phyloP scores from a whole-genome alignment of 1,140 invertebrate genomes.

The Anoplolepis gracilipes region DNA sequence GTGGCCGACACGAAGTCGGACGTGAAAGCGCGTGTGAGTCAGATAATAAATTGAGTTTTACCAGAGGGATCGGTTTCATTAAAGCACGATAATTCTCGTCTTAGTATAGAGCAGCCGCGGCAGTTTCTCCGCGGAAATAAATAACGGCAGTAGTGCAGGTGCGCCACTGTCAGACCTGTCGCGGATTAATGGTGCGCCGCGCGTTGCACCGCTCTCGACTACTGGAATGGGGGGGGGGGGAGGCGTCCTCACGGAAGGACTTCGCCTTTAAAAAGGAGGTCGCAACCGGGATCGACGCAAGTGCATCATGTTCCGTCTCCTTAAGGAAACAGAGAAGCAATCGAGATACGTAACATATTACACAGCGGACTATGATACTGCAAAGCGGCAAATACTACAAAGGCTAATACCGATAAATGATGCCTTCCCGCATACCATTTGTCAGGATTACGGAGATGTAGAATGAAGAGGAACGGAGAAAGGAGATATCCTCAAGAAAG shows the following conservation, averaged over 20 bases:
- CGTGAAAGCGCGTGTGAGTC: constrained; percentile 28
- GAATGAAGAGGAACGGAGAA: neutral
- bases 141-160: constrained; percentile 62
- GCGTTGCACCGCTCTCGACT: constrained; percentile 6
- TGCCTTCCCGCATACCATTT: constrained; percentile 56
- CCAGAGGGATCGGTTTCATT: constrained; percentile 58
- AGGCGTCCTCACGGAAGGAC: constrained; percentile 6
- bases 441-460: constrained; percentile 64
- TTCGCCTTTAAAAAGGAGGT: constrained; percentile 30
- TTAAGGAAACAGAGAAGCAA: neutral
- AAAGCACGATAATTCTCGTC: constrained; percentile 60
- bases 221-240: too few relatives aligned
- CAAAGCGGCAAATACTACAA: constrained; percentile 53
- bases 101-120: constrained; percentile 53
- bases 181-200: constrained; percentile 51
- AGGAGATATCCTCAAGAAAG: neutral
- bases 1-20: constrained; percentile 15
- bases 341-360: constrained; percentile 57
- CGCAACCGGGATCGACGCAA: constrained; percentile 42
- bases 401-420: constrained; percentile 72
- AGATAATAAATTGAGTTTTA: constrained; percentile 58
- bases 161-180: constrained; percentile 55
- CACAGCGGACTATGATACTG: constrained; percentile 47
- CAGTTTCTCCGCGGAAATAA: constrained; percentile 48
- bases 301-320: constrained; percentile 47